phyloP scores from a whole-genome alignment of 2,888 invertebrate species.

The Podotricha telesiphe region DNA sequence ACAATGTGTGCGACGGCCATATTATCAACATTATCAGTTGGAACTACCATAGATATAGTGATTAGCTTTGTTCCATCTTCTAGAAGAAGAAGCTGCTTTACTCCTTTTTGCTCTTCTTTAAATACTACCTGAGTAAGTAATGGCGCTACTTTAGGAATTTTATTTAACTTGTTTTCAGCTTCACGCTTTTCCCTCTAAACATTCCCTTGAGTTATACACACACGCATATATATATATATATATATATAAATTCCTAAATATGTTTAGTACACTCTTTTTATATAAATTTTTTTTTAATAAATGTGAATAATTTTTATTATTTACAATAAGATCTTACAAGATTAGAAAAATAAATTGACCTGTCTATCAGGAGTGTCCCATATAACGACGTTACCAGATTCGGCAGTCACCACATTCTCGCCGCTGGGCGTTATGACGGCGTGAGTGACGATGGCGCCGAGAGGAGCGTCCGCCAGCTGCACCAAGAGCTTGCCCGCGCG shows the following conservation, averaged over 20 bases:
- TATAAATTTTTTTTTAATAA: neutral
- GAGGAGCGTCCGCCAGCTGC: constrained; percentile 94
- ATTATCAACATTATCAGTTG: constrained; percentile 85
- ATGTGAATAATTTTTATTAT: too few relatives aligned
- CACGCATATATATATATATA: too few relatives aligned
- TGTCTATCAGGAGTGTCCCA: constrained; percentile 87
- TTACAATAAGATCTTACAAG: too few relatives aligned
- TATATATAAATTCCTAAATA: too few relatives aligned
- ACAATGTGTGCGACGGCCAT: constrained; percentile 86
- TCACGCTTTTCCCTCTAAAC: too few relatives aligned
- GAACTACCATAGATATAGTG: constrained; percentile 86
- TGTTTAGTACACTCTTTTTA: too few relatives aligned
- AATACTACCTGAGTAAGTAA: constrained; percentile 84
- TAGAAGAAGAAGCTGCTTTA: constrained; percentile 89
- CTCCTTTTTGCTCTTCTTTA: constrained; percentile 92
- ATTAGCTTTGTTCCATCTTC: constrained; percentile 90
- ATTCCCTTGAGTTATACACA: too few relatives aligned
- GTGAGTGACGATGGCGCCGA: constrained; percentile 97
- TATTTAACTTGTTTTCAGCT: too few relatives aligned
- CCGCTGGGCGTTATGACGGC: constrained; percentile 94
- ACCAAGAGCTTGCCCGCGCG: constrained; percentile 92
- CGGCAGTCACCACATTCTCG: constrained; percentile 93
- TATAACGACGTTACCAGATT: constrained; percentile 94
- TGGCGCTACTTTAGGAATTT: too few relatives aligned
- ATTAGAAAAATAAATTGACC: too few relatives aligned